Conservation (phyloP, 2,797 vertebrate genomes). For the Glyptemys insculpta region DNA sequence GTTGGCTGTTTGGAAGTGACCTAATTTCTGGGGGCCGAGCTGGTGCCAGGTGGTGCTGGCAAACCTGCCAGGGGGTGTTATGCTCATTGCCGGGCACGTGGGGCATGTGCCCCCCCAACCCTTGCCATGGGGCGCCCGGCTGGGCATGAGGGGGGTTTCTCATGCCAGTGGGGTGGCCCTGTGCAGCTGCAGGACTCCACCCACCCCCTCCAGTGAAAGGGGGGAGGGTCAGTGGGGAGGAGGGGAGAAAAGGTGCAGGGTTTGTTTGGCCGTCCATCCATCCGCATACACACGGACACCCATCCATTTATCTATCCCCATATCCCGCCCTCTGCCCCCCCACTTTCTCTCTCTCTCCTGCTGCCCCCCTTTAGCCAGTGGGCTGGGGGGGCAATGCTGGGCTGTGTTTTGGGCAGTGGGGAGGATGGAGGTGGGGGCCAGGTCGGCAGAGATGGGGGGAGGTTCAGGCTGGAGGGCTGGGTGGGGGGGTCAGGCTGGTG, state of each 20-base stretch:
- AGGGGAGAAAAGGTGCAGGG: too few species aligned
- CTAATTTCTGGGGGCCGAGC: constrained; percentile 32
- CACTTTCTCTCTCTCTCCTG: background rate
- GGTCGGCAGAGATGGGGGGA: too few species aligned
- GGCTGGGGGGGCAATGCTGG: background rate
- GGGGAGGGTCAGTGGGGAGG: too few species aligned
- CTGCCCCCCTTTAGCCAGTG: background rate
- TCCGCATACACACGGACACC: too few species aligned
- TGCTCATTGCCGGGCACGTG: background rate
- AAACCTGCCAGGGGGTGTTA: background rate
- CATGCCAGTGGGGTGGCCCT: background rate
- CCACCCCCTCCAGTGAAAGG: background rate
- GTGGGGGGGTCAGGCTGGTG: too few species aligned
- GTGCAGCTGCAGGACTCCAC: background rate
- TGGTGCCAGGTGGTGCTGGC: constrained; percentile 25
- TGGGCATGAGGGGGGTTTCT: background rate
- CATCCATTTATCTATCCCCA: too few species aligned
- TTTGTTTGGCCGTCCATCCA: background rate
- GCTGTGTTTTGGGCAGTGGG: background rate
- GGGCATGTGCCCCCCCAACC: background rate
- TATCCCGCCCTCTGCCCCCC: too few species aligned
- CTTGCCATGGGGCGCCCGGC: background rate
- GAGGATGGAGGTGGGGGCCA: too few species aligned
- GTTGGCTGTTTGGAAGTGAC: constrained; percentile 42
- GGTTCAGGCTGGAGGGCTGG: too few species aligned